These are phyloP conservation scores for Ceratosolen solmsi DNA, from an alignment of 1,140 invertebrate species.

Conservation along the genomic window DNA sequence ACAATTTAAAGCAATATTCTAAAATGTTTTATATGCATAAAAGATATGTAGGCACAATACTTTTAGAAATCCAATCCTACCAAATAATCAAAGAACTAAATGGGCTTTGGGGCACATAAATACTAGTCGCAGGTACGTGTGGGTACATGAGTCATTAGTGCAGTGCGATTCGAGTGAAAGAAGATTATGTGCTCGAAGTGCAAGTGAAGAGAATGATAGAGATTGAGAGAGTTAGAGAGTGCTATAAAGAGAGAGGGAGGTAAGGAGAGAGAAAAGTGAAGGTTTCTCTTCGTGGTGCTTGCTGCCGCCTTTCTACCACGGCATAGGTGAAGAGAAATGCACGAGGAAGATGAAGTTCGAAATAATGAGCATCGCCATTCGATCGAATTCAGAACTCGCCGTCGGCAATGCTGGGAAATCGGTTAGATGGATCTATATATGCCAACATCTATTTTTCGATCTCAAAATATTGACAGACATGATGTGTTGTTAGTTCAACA, in stretches of 20 bases:
- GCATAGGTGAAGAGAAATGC: not conserved
- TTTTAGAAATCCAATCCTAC: no score
- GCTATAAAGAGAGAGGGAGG: not conserved
- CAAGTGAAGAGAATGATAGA: not conserved
- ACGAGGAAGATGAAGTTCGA: not conserved
- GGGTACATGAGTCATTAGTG: not conserved
- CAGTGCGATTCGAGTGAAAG: not conserved
- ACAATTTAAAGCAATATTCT: no score
- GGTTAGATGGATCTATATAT: not conserved
- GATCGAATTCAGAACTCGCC: not conserved
- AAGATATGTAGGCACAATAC: no score
- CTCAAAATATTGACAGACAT: not conserved
- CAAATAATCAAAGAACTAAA: no score
- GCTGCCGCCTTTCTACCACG: not conserved
- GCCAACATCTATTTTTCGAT: not conserved
- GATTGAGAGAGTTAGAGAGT: not conserved
- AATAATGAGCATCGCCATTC: not conserved
- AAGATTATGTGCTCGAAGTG: not conserved
- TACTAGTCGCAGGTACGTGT: not conserved
- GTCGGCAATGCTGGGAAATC: not conserved
- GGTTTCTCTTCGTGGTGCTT: not conserved
- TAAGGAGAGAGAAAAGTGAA: not conserved
- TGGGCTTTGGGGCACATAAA: not conserved
- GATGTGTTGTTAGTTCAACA: not conserved
- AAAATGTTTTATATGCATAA: no score